A percentile compares a stretch with the other conserved stretches of the same genome.
Evolutionary conservation across 30 jellyfish, hydroid and myxozoan species (phyloP).

Genomic region (Pelagia noctiluca): DNA sequence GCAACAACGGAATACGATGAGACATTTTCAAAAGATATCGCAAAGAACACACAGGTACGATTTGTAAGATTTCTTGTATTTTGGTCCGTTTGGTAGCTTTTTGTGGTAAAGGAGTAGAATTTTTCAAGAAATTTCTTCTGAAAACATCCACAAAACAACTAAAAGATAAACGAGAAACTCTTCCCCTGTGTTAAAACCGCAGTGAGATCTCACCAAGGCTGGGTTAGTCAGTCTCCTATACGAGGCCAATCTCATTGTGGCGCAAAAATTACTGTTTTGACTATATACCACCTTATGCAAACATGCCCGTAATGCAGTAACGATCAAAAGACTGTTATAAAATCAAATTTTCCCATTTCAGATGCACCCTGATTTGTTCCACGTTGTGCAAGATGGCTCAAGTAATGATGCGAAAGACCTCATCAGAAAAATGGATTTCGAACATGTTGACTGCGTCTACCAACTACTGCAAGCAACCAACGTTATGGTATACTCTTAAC

Average conservation of each 20-base stretch:
- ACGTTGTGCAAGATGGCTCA: conserved; percentile 81
- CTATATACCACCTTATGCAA: no score
- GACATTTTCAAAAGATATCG: conserved; percentile 62
- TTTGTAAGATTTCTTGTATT: neutral
- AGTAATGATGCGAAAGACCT: conserved; percentile 51
- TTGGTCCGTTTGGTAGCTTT: neutral
- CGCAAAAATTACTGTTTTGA: no score
- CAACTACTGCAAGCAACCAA: conserved; percentile 71
- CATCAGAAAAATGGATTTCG: conserved; percentile 56
- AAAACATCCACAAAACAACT: no score
- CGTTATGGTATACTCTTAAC: conserved; percentile 67
- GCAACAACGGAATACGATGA: conserved; percentile 72
- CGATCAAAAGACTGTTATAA: no score
- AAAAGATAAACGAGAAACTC: no score
- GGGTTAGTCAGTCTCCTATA: no score
- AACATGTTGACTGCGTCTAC: conserved; percentile 76
- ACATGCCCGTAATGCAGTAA: no score
- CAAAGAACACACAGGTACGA: conserved; percentile 74
- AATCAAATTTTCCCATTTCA: neutral
- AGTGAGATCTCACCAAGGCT: no score
- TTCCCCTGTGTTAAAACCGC: no score
- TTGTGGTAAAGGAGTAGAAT: no score
- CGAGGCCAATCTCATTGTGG: no score
- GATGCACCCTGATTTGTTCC: conserved; percentile 95
- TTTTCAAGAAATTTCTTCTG: no score